These are phyloP conservation scores for Conger conger DNA, from an alignment of 2,113 vertebrate species.

Conservation along the genomic window DNA sequence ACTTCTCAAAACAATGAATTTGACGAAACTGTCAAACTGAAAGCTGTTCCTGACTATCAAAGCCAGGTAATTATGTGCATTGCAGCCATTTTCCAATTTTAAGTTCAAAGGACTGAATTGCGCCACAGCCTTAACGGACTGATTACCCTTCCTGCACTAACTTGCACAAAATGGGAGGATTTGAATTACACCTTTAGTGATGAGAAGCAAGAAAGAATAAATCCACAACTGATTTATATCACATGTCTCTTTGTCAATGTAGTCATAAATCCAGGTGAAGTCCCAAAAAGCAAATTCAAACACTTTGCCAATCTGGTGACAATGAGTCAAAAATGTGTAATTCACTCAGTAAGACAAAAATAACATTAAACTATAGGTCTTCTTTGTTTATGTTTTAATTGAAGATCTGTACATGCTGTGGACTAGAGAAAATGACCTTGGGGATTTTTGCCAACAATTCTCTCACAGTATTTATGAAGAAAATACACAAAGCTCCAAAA, in stretches of 20 bases:
- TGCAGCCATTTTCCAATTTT: background rate
- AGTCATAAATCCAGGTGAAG: background rate
- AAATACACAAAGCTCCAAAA: background rate
- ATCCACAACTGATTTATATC: background rate
- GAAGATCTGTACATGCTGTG: background rate
- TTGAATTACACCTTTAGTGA: background rate
- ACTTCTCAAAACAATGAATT: too few relatives aligned
- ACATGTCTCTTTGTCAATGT: background rate
- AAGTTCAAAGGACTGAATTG: background rate
- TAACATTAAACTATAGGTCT: background rate
- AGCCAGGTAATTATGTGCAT: background rate
- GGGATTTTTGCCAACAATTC: background rate
- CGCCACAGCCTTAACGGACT: background rate
- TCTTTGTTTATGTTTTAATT: background rate
- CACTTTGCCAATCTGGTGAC: background rate
- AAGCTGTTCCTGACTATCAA: background rate
- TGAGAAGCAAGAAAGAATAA: background rate
- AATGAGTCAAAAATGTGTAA: background rate
- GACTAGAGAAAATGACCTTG: background rate
- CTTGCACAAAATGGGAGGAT: background rate
- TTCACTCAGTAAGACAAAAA: background rate
- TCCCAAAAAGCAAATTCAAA: background rate
- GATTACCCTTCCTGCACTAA: background rate
- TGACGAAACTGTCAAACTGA: background rate
- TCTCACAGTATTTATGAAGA: background rate